Conservation (phyloP, 2,888 invertebrate species). For the Euphydryas editha region DNA sequence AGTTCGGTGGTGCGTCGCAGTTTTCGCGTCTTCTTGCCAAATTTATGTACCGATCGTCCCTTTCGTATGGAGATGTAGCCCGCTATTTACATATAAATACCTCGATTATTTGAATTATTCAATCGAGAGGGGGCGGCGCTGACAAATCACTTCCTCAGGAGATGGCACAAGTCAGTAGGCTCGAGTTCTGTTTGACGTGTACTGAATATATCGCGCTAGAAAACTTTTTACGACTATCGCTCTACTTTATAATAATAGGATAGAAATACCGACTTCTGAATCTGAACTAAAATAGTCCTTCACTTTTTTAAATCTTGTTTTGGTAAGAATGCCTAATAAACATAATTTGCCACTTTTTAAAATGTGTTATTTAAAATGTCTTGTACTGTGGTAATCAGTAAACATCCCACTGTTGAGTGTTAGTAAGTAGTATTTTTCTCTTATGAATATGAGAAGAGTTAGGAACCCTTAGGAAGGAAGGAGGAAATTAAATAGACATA, state of each 20-base stretch:
- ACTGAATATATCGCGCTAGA: slow-evolving; percentile 52
- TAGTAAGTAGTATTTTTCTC: no score
- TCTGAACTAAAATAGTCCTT: no score
- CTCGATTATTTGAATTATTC: slow-evolving; percentile 84
- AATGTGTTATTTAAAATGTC: no score
- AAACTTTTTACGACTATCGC: slow-evolving; percentile 40
- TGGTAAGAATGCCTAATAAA: no score
- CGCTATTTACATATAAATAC: slow-evolving; percentile 84
- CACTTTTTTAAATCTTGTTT: no score
- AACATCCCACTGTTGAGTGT: no score
- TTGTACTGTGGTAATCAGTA: no score
- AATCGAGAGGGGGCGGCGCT: slow-evolving; percentile 83
- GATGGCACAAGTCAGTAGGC: slow-evolving; percentile 78
- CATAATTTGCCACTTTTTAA: no score
- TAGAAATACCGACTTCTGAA: not conserved
- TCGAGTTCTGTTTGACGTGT: slow-evolving; percentile 71
- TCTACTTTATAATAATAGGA: slow-evolving; percentile 14
- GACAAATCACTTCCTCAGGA: slow-evolving; percentile 83
- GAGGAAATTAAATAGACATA: no score
- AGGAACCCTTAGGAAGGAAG: no score
- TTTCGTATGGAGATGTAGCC: slow-evolving; percentile 83
- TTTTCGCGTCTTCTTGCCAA: slow-evolving; percentile 82
- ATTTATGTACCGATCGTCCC: slow-evolving; percentile 84
- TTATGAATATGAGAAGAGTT: no score
- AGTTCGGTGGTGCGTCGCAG: slow-evolving; percentile 81